These are phyloP conservation scores for Bathynomus jamesi DNA, from an alignment of 1,140 invertebrate genomes.

Conservation along the genomic window DNA sequence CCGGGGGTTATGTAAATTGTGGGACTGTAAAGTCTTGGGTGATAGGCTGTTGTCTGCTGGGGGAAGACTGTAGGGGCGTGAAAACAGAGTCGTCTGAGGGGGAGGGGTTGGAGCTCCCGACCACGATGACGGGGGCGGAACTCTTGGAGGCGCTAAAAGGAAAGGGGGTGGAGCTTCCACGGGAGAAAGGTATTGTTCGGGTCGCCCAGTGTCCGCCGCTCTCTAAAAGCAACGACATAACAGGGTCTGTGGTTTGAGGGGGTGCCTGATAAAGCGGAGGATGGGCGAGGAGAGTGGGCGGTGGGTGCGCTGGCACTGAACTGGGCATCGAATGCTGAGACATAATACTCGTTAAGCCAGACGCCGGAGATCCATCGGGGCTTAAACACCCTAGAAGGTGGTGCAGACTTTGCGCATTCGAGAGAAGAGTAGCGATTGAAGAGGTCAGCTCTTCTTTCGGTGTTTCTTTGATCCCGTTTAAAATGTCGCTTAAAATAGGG, in stretches of 20 bases:
- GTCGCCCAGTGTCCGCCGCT: neutral
- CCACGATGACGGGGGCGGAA: constrained; percentile 12
- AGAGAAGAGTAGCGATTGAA: constrained; percentile 41
- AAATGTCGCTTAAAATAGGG: constrained; percentile 18
- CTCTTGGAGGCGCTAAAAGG: constrained; percentile 3
- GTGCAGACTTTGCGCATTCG: constrained; percentile 42
- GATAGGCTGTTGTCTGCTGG: neutral
- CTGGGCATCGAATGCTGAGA: constrained; percentile 7
- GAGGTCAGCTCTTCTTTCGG: constrained; percentile 40
- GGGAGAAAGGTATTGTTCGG: constrained; percentile 1
- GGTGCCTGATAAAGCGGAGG: constrained; percentile 32
- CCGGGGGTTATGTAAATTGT: constrained; percentile 25
- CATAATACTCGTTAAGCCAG: constrained; percentile 4
- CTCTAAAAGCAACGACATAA: constrained; percentile 27
- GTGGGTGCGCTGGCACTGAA: neutral
- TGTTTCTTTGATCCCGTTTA: constrained; percentile 25
- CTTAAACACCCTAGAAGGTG: constrained; percentile 40
- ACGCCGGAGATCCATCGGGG: constrained; percentile 25
- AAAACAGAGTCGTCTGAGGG: constrained; percentile 1
- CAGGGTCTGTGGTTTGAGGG: constrained; percentile 15
- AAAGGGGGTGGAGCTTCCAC: neutral
- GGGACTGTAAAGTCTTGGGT: constrained; percentile 5
- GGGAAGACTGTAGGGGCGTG: neutral
- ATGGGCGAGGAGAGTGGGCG: neutral
- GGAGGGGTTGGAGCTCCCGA: constrained; percentile 18